A percentile compares a stretch with the other conserved stretches of the same genome.
Conservation (phyloP, 2,113 vertebrate genomes). For the Neolamprologus devosi region DNA sequence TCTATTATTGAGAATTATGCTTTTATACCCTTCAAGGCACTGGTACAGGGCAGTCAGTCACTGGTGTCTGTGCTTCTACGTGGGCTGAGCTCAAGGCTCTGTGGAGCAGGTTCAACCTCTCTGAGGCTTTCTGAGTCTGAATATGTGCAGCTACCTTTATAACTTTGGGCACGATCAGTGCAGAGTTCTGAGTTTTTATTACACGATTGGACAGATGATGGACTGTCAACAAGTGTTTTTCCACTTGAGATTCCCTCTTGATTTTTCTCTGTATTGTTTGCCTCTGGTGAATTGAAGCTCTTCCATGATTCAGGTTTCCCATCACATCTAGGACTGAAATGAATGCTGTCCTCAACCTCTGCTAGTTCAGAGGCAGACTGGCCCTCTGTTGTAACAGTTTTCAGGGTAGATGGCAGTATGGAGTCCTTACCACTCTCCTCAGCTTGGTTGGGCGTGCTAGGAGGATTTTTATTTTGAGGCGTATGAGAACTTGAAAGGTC, state of each 20-base stretch:
- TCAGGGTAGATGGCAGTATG: background rate
- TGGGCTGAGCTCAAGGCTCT: background rate
- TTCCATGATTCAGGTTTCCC: background rate
- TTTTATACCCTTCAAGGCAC: slow-evolving; percentile 38
- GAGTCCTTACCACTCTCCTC: background rate
- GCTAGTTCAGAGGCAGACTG: background rate
- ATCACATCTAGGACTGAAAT: background rate
- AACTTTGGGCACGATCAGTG: background rate
- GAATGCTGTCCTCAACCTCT: background rate
- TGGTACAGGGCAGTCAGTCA: slow-evolving; percentile 5
- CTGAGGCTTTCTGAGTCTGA: background rate
- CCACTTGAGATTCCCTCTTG: background rate
- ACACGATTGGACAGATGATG: background rate
- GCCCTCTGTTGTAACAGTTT: background rate
- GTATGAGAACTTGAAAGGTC: background rate
- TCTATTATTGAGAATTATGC: background rate
- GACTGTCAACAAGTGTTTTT: background rate
- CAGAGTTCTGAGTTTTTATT: background rate
- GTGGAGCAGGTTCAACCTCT: background rate
- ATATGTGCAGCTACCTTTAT: background rate
- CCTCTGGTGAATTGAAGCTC: background rate
- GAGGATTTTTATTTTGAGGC: background rate
- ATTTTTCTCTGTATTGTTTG: background rate
- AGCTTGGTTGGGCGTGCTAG: background rate
- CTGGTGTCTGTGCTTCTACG: slow-evolving; percentile 6